Conservation (phyloP, 2,888 invertebrate genomes). For the Sinhomidia bicolor region DNA sequence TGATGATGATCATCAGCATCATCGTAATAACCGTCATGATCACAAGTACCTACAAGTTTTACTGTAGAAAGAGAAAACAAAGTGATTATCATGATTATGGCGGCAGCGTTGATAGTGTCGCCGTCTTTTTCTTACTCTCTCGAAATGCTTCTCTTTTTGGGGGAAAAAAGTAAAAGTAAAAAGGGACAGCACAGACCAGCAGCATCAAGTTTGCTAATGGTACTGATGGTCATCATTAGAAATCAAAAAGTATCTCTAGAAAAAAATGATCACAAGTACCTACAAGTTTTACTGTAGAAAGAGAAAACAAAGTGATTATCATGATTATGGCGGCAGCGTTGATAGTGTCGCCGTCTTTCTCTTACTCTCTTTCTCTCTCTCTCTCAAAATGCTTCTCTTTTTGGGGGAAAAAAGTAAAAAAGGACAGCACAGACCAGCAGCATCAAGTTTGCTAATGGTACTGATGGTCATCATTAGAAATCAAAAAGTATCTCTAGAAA, state of each 20-base stretch:
- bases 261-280: not conserved
- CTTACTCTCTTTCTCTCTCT: too few relatives aligned
- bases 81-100: not conserved
- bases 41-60: not conserved
- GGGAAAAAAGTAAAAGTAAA: too few relatives aligned
- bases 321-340: not conserved
- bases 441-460: not conserved
- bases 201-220: too few relatives aligned
- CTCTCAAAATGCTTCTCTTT: too few relatives aligned
- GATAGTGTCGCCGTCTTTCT: not conserved
- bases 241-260: not conserved
- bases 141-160: too few relatives aligned
- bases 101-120: not conserved
- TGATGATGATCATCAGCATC: too few relatives aligned
- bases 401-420: too few relatives aligned
- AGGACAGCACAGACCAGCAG: too few relatives aligned
- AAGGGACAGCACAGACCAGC: too few relatives aligned
- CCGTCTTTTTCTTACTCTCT: too few relatives aligned
- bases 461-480: not conserved
- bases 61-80: not conserved
- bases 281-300: not conserved
- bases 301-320: not conserved
- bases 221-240: not conserved
- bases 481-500: not conserved
- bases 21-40: not conserved